Base-by-base conservation (phyloP, 1,140 invertebrate species). In the Drosophila busckii region DNA sequence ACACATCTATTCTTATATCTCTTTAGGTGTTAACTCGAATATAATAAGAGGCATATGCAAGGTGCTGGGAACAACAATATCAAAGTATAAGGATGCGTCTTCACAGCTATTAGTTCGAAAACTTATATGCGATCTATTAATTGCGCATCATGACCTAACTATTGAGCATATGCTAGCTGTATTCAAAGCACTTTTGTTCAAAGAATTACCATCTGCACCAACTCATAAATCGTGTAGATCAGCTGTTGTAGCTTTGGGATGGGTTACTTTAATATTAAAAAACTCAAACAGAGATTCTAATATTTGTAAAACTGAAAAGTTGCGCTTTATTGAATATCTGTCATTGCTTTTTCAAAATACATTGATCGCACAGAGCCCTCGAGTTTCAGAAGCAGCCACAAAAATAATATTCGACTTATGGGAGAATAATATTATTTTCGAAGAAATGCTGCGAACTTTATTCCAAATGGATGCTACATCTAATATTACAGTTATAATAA, bases 41-140 rank as follows among this genome's bases (percentile, higher is more conserved):
- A 92, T 93, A 50, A 89, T 96, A 12, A 91, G 91, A 71, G 94
- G 93, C 58, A 91, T 96, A 52, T 95, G 94, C 66, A 92, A 93
- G 85, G 89, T 93, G 38, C 85, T 96, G 45, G 90, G 91, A 8
- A 88, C 92, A 16, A 94, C 94, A 5, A 87, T 96, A 53, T 91
- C 92, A 46, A 90, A 93, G 61, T 96, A 96, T 78, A 89, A 92
- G 67, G 95, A 97, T 88, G 90, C 90, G 34, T 88, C 90, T 50
- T 97, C 95, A 2, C 92, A 94, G 75, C 90, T 91, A 23, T 91
- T 93, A 76, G 90, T 96, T 9, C 91, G 90, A 61, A 89, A 90
- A 41, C 87, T 96, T 20, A 90, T 96, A n/a, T 85, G 88, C 22
- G 90, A 90, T 20, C 85, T 96, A 2, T 84, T 92, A 2, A 89